Percentiles rank a stretch among this genome's conserved stretches.
Evolutionary conservation across 2,888 invertebrate species (phyloP).

Genomic region (Drosophila emarginata): DNA sequence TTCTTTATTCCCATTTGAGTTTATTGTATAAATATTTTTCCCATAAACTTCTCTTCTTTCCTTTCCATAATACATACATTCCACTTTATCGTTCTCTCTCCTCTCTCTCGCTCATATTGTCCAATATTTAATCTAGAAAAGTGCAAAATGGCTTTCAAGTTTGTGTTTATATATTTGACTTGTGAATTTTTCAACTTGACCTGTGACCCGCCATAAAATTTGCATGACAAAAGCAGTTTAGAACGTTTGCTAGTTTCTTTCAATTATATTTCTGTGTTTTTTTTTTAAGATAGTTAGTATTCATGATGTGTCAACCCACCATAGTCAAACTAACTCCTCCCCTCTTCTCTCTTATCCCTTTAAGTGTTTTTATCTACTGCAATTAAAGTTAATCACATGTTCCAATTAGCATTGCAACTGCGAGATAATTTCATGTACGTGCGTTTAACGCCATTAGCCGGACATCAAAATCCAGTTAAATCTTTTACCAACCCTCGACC

Average conservation of each 20-base stretch:
- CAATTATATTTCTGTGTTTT: constrained; percentile 26
- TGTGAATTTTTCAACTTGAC: constrained; percentile 29
- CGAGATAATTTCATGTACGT: constrained; percentile 54
- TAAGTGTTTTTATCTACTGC: constrained; percentile 53
- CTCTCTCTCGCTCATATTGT: constrained; percentile 17
- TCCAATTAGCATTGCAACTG: constrained; percentile 69
- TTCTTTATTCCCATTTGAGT: neutral
- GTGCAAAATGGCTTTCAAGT: constrained; percentile 57
- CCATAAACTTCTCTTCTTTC: constrained; percentile 47
- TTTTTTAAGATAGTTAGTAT: constrained; percentile 31
- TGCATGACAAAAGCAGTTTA: constrained; percentile 65
- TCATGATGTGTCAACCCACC: constrained; percentile 43
- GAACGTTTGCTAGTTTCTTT: constrained; percentile 39
- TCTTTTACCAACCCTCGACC: neutral
- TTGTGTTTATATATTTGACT: constrained; percentile 52
- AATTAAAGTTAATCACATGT: constrained; percentile 72
- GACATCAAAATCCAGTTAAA: constrained; percentile 37
- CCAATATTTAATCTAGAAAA: constrained; percentile 45
- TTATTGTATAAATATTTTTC: constrained; percentile 34
- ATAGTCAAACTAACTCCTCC: neutral
- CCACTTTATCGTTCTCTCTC: neutral
- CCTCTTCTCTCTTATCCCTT: no score
- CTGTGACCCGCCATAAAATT: constrained; percentile 42
- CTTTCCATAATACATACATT: neutral
- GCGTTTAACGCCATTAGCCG: constrained; percentile 62